Evolutionary conservation across 23 tunicate genomes (phyloP).

Genomic region (Trididemnum clinides): DNA sequence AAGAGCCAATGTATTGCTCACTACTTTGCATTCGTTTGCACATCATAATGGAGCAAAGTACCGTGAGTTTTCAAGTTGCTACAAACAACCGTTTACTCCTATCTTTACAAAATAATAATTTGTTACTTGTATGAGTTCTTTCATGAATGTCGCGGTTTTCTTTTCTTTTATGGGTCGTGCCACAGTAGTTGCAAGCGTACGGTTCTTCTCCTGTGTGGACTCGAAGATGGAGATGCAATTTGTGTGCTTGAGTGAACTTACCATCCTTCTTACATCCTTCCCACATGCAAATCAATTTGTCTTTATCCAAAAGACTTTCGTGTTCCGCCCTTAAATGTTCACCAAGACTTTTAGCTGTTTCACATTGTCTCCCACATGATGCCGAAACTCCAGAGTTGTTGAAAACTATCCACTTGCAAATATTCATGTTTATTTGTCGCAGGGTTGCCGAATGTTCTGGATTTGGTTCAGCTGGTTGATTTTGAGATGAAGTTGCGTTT

Average conservation of each 20-base stretch:
- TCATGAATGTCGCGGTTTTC: background rate
- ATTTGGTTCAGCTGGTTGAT: too few relatives aligned
- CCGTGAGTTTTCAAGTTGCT: too few relatives aligned
- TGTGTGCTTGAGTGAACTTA: background rate
- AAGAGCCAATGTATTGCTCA: too few relatives aligned
- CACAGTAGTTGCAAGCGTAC: background rate
- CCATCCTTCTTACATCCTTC: background rate
- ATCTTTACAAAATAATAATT: too few relatives aligned
- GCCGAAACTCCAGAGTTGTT: background rate
- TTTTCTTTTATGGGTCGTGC: background rate
- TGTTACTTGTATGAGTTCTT: background rate
- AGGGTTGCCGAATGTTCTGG: too few relatives aligned
- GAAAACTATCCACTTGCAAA: background rate
- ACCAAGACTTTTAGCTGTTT: background rate
- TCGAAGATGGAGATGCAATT: background rate
- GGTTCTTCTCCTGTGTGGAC: background rate
- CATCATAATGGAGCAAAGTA: too few relatives aligned
- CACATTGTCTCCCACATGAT: background rate
- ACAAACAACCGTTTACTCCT: background rate
- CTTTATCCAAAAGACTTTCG: background rate
- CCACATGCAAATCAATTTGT: background rate
- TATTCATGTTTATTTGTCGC: too few relatives aligned
- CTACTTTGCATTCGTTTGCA: too few relatives aligned
- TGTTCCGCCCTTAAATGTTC: background rate
- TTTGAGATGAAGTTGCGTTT: too few relatives aligned